Conservation (phyloP, 2,888 invertebrate genomes). For the Drosophila putrida region DNA sequence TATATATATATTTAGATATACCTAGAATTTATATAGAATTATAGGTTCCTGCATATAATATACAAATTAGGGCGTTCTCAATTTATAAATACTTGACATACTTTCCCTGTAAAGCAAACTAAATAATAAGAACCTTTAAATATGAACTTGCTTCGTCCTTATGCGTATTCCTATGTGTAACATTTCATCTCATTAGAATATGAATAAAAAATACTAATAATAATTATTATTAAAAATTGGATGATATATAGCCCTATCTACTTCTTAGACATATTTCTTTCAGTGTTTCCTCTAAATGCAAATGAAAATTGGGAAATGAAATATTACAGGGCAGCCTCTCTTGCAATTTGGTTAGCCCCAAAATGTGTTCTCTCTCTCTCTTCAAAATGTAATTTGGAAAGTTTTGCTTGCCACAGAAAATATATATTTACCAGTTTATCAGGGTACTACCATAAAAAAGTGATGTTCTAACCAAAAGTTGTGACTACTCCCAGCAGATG, state of each 20-base stretch:
- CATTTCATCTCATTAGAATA: too few relatives aligned
- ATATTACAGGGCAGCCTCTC: constrained; percentile 16
- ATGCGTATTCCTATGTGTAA: too few relatives aligned
- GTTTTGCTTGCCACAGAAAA: constrained; percentile 52
- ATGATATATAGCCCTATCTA: too few relatives aligned
- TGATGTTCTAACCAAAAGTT: constrained; percentile 34
- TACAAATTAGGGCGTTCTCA: not conserved
- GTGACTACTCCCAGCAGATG: constrained; percentile 15
- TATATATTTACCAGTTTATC: constrained; percentile 51
- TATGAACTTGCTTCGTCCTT: too few relatives aligned
- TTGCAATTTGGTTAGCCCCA: constrained; percentile 5
- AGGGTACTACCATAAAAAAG: constrained; percentile 16
- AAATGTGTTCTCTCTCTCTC: constrained; percentile 15
- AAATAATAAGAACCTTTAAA: too few relatives aligned
- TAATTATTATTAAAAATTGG: too few relatives aligned
- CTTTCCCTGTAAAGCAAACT: too few relatives aligned
- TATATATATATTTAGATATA: too few relatives aligned
- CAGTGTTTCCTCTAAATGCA: constrained; percentile 15
- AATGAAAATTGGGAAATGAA: constrained; percentile 24
- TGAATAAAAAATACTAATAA: too few relatives aligned
- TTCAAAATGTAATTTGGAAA: constrained; percentile 57
- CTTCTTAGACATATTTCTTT: too few relatives aligned
- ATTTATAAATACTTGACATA: not conserved
- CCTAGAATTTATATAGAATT: too few relatives aligned
- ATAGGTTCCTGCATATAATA: not conserved